Conservation (phyloP, 2,797 vertebrate genomes). For the Harpagifer antarcticus region DNA sequence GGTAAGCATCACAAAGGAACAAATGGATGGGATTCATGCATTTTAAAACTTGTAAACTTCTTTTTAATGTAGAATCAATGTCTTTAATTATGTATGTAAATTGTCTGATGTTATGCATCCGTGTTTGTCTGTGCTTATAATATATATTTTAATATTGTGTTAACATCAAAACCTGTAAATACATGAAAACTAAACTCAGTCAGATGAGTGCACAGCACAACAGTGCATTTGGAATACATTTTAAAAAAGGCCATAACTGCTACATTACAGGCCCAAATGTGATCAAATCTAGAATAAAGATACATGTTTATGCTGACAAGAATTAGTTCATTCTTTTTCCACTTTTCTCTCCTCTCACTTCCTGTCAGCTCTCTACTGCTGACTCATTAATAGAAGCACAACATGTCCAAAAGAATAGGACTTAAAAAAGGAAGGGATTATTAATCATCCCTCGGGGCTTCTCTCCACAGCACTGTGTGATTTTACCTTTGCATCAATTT, state of each 20-base stretch:
- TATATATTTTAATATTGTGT: no score
- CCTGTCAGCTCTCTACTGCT: not conserved
- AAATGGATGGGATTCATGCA: not conserved
- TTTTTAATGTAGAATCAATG: not conserved
- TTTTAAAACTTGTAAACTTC: not conserved
- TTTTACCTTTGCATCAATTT: conserved; percentile 97
- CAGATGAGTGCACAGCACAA: not conserved
- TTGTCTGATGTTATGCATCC: not conserved
- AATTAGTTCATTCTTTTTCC: not conserved
- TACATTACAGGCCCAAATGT: not conserved
- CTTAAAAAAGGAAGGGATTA: not conserved
- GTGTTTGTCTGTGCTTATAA: not conserved
- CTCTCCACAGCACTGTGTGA: not conserved
- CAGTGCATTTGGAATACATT: rapidly evolving
- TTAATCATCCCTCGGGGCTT: not conserved
- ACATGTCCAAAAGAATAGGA: not conserved
- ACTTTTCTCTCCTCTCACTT: not conserved
- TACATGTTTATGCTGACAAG: not conserved
- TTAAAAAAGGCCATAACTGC: not conserved
- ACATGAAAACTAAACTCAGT: not conserved
- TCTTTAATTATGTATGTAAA: not conserved
- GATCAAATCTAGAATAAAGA: not conserved
- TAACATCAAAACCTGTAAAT: not conserved
- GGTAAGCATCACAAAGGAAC: not conserved
- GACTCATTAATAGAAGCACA: not conserved